Conservation (phyloP, 2,888 invertebrate species). For the Diaperis boleti region DNA sequence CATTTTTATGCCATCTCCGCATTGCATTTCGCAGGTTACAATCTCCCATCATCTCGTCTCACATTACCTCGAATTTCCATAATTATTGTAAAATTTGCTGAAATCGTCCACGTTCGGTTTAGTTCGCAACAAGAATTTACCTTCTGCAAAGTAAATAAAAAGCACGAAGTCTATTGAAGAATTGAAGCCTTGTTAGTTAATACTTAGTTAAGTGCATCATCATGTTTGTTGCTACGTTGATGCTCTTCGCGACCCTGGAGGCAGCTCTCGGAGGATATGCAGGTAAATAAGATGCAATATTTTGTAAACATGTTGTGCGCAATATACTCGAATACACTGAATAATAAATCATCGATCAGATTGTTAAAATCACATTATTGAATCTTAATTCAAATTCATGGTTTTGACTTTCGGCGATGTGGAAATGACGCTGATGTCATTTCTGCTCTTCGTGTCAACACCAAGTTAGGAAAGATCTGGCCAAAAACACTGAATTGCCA, state of each 20-base stretch:
- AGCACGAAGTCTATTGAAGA: conserved; percentile 25
- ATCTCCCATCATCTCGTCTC: neutral
- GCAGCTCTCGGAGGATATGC: conserved; percentile 34
- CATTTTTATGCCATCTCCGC: conserved; percentile 14
- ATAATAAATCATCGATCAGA: neutral
- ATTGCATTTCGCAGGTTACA: conserved; percentile 5
- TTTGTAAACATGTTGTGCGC: neutral
- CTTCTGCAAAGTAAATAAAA: conserved; percentile 36
- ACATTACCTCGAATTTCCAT: conserved; percentile 1
- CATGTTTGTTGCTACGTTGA: conserved; percentile 30
- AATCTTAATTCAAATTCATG: too few relatives aligned
- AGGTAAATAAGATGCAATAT: conserved; percentile 28
- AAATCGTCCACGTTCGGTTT: conserved; percentile 28
- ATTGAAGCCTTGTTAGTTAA: conserved; percentile 37
- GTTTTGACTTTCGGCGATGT: too few relatives aligned
- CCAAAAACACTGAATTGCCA: too few relatives aligned
- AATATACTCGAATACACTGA: neutral
- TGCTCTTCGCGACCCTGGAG: conserved; percentile 27
- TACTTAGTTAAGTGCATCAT: conserved; percentile 22
- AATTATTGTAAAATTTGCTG: conserved; percentile 11
- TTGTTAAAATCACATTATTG: too few relatives aligned
- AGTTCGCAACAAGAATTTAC: conserved; percentile 23
- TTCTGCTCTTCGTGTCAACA: too few relatives aligned
- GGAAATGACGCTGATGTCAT: too few relatives aligned
- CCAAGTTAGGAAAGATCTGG: too few relatives aligned